Conservation (phyloP, 2,888 invertebrate species). For the Xylota sylvarum region DNA sequence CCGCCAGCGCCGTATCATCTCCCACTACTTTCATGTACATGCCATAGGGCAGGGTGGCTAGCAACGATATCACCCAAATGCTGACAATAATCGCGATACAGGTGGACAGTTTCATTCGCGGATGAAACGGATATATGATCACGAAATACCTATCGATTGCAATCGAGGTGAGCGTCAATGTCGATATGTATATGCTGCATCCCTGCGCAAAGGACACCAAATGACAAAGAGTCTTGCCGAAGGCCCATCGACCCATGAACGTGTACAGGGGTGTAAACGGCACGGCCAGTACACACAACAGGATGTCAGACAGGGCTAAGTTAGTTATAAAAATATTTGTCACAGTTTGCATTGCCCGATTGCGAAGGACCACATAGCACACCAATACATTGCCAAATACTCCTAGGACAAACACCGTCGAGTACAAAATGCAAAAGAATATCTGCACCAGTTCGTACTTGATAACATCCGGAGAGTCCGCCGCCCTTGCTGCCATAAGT, state of each 20-base stretch:
- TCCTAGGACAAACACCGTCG: conserved; percentile 91
- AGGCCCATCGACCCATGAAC: conserved; percentile 96
- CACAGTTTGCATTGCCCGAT: conserved; percentile 98
- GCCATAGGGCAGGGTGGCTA: conserved; percentile 95
- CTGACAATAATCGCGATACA: conserved; percentile 93
- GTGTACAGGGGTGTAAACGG: conserved; percentile 98
- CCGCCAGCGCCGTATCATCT: conserved; percentile 81
- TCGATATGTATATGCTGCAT: conserved; percentile 98
- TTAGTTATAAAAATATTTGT: conserved; percentile 99
- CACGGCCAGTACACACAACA: conserved; percentile 96
- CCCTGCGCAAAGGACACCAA: conserved; percentile 96
- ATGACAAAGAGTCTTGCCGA: conserved; percentile 96
- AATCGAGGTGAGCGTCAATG: conserved; percentile 97
- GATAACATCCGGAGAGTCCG: conserved; percentile 79
- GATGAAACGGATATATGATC: conserved; percentile 97
- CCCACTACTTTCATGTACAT: conserved; percentile 83
- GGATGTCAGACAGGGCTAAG: conserved; percentile 96
- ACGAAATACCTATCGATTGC: conserved; percentile 99
- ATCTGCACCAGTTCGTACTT: conserved; percentile 82
- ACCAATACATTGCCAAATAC: conserved; percentile 96
- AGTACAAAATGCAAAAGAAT: conserved; percentile 83
- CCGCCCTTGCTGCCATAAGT: conserved; percentile 56
- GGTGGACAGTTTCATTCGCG: conserved; percentile 94
- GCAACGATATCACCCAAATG: conserved; percentile 95
- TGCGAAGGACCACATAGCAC: conserved; percentile 96